These are phyloP conservation scores for Trimorus sp. DNA, from an alignment of 2,888 invertebrate genomes.

Conservation along the genomic window DNA sequence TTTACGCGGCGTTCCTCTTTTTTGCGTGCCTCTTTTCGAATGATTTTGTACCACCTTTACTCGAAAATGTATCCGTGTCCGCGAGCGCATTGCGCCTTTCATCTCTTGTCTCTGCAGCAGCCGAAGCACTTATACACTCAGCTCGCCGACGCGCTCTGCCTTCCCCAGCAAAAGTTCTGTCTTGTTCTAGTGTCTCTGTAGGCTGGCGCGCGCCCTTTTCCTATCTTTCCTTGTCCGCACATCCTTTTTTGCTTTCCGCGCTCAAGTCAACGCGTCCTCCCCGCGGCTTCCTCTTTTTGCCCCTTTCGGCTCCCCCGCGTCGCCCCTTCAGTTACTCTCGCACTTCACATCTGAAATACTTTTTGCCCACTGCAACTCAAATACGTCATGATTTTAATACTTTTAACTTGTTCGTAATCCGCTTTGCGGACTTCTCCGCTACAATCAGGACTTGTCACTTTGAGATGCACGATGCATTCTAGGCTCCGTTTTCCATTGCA, in stretches of 20 bases:
- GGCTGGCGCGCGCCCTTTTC: slow-evolving; percentile 60
- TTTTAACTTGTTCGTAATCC: slow-evolving; percentile 79
- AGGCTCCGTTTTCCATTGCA: slow-evolving; percentile 1
- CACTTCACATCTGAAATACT: slow-evolving; percentile 60
- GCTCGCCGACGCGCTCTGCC: slow-evolving; percentile 62
- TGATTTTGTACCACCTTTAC: slow-evolving; percentile 69
- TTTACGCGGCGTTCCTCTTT: slow-evolving; percentile 50
- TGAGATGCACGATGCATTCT: slow-evolving; percentile 47
- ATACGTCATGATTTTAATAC: slow-evolving; percentile 80
- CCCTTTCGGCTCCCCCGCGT: slow-evolving; percentile 31
- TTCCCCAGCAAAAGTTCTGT: slow-evolving; percentile 60
- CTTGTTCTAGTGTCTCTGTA: slow-evolving; percentile 64
- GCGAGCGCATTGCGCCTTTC: slow-evolving; percentile 79
- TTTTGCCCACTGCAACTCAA: slow-evolving; percentile 69
- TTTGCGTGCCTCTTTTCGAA: slow-evolving; percentile 54
- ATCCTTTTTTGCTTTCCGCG: slow-evolving; percentile 65
- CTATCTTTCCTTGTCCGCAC: slow-evolving; percentile 64
- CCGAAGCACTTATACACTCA: slow-evolving; percentile 79
- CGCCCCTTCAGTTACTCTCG: slow-evolving; percentile 38
- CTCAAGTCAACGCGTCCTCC: slow-evolving; percentile 42
- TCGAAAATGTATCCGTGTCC: slow-evolving; percentile 77
- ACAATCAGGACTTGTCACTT: slow-evolving; percentile 59
- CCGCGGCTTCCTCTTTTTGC: slow-evolving; percentile 45
- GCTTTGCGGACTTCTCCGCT: slow-evolving; percentile 71
- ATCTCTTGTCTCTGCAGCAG: slow-evolving; percentile 77